Base-by-base conservation (phyloP, 2,888 invertebrate species). In the Exocentrus adspersus region DNA sequence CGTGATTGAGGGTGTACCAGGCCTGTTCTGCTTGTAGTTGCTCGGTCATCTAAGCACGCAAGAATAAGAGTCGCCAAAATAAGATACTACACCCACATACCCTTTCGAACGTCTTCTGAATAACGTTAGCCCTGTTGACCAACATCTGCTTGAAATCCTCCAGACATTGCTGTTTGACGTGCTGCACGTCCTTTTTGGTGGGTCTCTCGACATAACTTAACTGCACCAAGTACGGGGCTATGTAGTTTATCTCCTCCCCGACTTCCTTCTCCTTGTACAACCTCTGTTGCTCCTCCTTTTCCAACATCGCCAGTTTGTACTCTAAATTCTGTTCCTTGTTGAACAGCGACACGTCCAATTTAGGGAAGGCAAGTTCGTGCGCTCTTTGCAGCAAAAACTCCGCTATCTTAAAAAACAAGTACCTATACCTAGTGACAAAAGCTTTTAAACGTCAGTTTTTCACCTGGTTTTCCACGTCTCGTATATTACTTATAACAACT, bases 51-150 rank as follows among this genome's bases (percentile, higher is more conserved):
- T 64, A 19, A 30, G 57, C n/a, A n/a, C n/a, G n/a, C n/a, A n/a
- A n/a, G n/a, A n/a, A n/a, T n/a, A n/a, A n/a, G n/a, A n/a, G n/a
- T n/a, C 12, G 6, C 19, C 19, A n/a, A 46, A 46, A 14, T 5
- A 46, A 2, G 3, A 46, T 46, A 46, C 19, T 17, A 4, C 12
- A 46, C 19, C 17, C 19, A 17, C 42, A 10, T 67, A 89, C 90
- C 83, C 85, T 84, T 71, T 92, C 90, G 76, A 90, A 91, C 68
- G 88, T 84, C 19, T 84, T 83, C 71, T 91, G 89, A 19, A 93
- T 86, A 30, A 86, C 80, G 66, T 87, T 88, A 12, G 91, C 89
- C 41, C 91, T 82, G 0, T 85, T 84, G 2, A 91, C 81, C 65
- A 89, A 85, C 28, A 86, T 84, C 0, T 86, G 81, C 74, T 89